Conservation (phyloP, 92 coral and sea anemone species). For the Porites divaricata region DNA sequence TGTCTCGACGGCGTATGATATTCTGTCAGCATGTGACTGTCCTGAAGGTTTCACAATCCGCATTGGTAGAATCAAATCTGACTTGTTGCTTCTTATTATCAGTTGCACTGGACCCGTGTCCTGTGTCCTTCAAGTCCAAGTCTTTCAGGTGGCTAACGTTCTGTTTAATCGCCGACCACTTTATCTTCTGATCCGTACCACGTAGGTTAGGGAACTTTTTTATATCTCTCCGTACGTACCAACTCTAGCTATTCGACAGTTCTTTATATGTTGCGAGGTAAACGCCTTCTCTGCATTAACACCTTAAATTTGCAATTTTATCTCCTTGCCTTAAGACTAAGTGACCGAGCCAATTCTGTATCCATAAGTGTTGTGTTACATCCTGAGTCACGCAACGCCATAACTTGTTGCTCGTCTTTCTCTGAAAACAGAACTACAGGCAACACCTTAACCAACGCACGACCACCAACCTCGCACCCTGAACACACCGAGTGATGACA, state of each 20-base stretch:
- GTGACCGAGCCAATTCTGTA: background rate
- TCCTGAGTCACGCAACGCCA: conserved; percentile 34
- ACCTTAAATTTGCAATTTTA: conserved; percentile 31
- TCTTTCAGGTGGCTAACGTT: background rate
- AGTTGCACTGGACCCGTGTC: conserved; percentile 25
- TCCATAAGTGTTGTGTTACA: conserved; percentile 32
- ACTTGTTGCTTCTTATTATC: conserved; percentile 40
- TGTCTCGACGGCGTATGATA: conserved; percentile 42
- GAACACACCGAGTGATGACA: background rate
- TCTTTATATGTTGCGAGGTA: conserved; percentile 23
- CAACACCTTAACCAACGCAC: conserved; percentile 1
- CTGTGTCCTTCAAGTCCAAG: conserved; percentile 25
- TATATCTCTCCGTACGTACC: conserved; percentile 18
- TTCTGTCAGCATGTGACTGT: conserved; percentile 10
- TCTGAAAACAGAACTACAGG: conserved; percentile 12
- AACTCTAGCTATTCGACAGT: conserved; percentile 19
- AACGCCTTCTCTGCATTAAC: conserved; percentile 8
- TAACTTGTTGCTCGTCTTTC: conserved; percentile 5
- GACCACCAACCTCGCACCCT: background rate
- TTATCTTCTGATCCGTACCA: conserved; percentile 33
- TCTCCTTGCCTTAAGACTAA: background rate
- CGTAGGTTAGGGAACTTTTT: conserved; percentile 2
- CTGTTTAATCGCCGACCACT: conserved; percentile 26
- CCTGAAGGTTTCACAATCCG: conserved; percentile 36
- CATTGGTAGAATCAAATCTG: conserved; percentile 36